A percentile compares a stretch with the other conserved stretches of the same genome.
Conservation (phyloP, 2,888 invertebrate genomes). For the Disparrhopalites patrizii region DNA sequence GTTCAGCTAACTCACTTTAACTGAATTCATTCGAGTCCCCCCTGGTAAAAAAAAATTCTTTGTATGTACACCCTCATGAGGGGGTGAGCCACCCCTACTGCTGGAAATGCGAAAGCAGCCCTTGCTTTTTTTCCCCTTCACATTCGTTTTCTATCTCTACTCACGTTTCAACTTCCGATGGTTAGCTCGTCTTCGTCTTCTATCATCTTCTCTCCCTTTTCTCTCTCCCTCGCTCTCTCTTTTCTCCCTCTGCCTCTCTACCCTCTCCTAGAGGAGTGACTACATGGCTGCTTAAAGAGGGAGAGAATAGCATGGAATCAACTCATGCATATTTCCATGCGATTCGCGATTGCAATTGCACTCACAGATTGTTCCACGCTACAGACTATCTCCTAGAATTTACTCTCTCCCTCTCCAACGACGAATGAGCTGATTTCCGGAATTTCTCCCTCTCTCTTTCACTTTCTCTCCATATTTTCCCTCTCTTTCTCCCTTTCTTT, state of each 20-base stretch:
- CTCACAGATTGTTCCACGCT: constrained; percentile 19
- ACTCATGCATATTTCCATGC: constrained; percentile 21
- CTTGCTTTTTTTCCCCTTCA: neutral
- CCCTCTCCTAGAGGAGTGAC: neutral
- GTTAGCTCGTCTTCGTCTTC: constrained; percentile 29
- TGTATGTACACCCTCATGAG: no score
- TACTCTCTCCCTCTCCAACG: no score
- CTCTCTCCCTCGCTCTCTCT: constrained; percentile 4
- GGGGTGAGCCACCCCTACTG: no score
- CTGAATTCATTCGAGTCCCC: neutral
- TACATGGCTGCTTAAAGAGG: neutral
- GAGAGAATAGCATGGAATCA: neutral
- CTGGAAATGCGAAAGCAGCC: neutral
- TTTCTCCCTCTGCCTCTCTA: constrained; percentile 1
- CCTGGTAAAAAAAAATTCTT: no score
- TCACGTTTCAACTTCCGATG: constrained; percentile 26
- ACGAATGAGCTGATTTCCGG: no score
- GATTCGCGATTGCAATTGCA: constrained; percentile 26
- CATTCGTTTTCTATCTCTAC: constrained; percentile 21
- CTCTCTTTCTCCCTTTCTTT: no score
- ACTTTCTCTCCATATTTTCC: no score
- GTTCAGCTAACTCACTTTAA: constrained; percentile 1
- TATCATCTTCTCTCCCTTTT: neutral
- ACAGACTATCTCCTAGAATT: neutral
- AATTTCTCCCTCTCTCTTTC: neutral